These are phyloP conservation scores for Tetragonula carbonaria DNA, from an alignment of 2,888 invertebrate species.

Conservation along the genomic window DNA sequence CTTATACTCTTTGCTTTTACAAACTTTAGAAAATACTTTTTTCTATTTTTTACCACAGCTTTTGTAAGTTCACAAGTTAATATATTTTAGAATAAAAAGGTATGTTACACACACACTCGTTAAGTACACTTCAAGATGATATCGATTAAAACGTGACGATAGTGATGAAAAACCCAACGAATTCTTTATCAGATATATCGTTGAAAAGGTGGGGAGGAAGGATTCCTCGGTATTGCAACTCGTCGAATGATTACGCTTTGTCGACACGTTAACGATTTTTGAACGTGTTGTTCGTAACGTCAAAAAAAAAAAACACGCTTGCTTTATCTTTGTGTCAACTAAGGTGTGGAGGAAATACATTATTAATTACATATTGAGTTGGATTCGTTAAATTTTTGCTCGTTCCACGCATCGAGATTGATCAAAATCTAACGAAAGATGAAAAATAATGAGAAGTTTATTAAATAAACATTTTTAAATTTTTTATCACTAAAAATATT, in stretches of 20 bases:
- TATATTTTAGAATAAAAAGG: neutral
- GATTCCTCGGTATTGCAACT: slow-evolving; percentile 35
- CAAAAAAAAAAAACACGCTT: slow-evolving; percentile 25
- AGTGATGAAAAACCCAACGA: neutral
- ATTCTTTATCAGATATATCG: slow-evolving; percentile 3
- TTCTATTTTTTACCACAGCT: neutral
- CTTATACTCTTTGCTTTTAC: neutral
- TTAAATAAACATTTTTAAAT: neutral
- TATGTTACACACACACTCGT: neutral
- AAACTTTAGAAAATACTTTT: neutral
- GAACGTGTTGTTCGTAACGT: slow-evolving; percentile 43
- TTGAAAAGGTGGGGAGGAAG: neutral
- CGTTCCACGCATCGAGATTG: neutral
- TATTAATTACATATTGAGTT: slow-evolving; percentile 12
- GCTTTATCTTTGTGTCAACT: slow-evolving; percentile 50
- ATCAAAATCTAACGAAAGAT: neutral
- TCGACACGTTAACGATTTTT: slow-evolving; percentile 46
- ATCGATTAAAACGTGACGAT: neutral
- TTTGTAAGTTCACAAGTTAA: neutral
- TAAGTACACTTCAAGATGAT: neutral
- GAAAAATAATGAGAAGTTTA: neutral
- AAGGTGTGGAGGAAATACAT: slow-evolving; percentile 28
- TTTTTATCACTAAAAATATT: neutral
- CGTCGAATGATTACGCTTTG: slow-evolving; percentile 35
- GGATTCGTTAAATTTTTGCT: neutral